A percentile compares a stretch with the other conserved stretches of the same genome.
phyloP scores from a whole-genome alignment of 1,140 invertebrate genomes.

The Drosophila mauritiana region DNA sequence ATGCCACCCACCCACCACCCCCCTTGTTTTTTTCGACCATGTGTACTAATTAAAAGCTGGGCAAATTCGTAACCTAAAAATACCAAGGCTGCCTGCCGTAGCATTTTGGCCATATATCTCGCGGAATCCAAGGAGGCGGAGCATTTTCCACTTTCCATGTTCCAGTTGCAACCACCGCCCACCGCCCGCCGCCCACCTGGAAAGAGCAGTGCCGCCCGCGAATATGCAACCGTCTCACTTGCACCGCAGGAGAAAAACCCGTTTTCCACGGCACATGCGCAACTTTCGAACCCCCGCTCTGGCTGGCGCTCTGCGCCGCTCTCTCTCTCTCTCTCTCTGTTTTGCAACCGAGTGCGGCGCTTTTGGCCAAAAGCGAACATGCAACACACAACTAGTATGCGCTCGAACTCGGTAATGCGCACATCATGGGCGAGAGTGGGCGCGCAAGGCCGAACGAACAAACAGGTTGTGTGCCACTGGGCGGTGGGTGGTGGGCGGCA shows the following conservation, averaged over 20 bases:
- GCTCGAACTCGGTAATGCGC: constrained; percentile 80
- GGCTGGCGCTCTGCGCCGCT: background rate
- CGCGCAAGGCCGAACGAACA: constrained; percentile 53
- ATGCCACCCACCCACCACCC: background rate
- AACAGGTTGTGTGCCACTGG: constrained; percentile 7
- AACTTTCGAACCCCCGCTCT: constrained; percentile 48
- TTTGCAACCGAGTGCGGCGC: constrained; percentile 26
- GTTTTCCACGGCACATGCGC: constrained; percentile 62
- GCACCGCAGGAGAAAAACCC: constrained; percentile 55
- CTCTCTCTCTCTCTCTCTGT: constrained; percentile 27
- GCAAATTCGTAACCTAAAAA: constrained; percentile 71
- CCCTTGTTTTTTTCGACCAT: constrained; percentile 27
- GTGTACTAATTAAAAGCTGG: constrained; percentile 71
- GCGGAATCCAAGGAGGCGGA: constrained; percentile 57
- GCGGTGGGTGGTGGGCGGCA: constrained; percentile 2
- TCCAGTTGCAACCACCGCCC: constrained; percentile 58
- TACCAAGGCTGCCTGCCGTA: constrained; percentile 41
- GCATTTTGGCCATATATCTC: constrained; percentile 51
- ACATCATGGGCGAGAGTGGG: constrained; percentile 81
- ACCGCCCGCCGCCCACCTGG: constrained; percentile 46
- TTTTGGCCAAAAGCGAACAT: constrained; percentile 57
- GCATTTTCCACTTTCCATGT: constrained; percentile 57
- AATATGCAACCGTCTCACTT: constrained; percentile 41
- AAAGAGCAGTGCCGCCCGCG: constrained; percentile 55
- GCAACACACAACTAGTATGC: constrained; percentile 83